Conservation (phyloP, 2,888 invertebrate species). For the Acleris laterana region DNA sequence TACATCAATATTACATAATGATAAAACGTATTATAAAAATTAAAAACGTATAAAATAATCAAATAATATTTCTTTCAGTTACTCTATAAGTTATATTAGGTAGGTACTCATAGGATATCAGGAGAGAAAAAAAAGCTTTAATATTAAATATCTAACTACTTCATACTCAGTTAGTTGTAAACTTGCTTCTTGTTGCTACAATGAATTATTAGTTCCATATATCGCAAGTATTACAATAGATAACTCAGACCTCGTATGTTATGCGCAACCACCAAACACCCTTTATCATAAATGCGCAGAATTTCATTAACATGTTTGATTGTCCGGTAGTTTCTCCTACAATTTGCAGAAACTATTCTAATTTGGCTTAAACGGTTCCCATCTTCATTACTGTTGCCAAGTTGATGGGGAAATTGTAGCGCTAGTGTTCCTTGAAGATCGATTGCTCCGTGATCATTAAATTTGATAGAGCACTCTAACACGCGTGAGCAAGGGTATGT, state of each 20-base stretch:
- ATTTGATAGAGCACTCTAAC: not conserved
- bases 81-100: too few relatives aligned
- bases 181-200: too few relatives aligned
- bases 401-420: constrained; percentile 45
- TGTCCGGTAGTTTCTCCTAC: constrained; percentile 39
- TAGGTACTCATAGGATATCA: too few relatives aligned
- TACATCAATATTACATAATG: too few relatives aligned
- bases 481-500: too few relatives aligned
- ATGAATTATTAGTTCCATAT: too few relatives aligned
- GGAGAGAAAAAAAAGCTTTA: not conserved
- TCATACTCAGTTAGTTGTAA: too few relatives aligned
- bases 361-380: constrained; percentile 59
- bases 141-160: not conserved
- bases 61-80: too few relatives aligned
- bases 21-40: too few relatives aligned
- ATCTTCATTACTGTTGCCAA: constrained; percentile 51
- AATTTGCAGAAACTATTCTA: constrained; percentile 59
- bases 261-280: constrained; percentile 16
- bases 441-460: constrained; percentile 1
- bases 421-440: constrained; percentile 11
- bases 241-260: not conserved
- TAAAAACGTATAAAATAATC: too few relatives aligned
- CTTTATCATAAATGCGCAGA: constrained; percentile 29
- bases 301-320: constrained; percentile 37
- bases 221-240: not conserved